phyloP scores from a whole-genome alignment of 2,888 invertebrate genomes.

The Plagodis dolabraria region DNA sequence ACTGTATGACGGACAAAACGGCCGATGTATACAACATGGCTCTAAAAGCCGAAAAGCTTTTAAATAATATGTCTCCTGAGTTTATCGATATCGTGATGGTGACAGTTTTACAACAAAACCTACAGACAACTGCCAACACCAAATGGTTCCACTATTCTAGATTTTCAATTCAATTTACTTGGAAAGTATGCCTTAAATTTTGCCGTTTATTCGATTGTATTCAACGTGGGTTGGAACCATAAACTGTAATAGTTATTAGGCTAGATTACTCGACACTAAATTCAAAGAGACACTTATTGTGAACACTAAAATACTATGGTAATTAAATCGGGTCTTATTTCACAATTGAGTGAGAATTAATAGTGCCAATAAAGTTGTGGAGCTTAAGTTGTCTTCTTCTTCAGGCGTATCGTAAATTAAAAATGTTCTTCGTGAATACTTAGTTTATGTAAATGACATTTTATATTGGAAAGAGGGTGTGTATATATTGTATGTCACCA shows the following conservation, averaged over 20 bases:
- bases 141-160: constrained; percentile 36
- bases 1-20: too few relatives aligned
- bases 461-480: too few relatives aligned
- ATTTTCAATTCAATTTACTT: constrained; percentile 50
- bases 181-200: constrained; percentile 53
- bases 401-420: too few relatives aligned
- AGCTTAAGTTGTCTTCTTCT: too few relatives aligned
- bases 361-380: constrained; percentile 22
- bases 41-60: too few relatives aligned
- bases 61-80: too few relatives aligned
- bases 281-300: constrained; percentile 49
- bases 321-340: constrained; percentile 41
- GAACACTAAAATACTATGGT: constrained; percentile 44
- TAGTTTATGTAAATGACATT: too few relatives aligned
- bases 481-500: too few relatives aligned
- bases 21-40: too few relatives aligned
- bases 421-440: too few relatives aligned
- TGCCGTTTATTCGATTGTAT: constrained; percentile 55
- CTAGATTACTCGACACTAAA: constrained; percentile 39
- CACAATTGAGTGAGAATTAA: constrained; percentile 36
- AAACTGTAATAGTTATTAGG: constrained; percentile 56
- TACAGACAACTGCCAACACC: constrained; percentile 18
- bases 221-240: constrained; percentile 48
- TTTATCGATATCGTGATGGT: too few relatives aligned
- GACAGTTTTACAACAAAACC: constrained; percentile 3